Base-by-base conservation (phyloP, 2,888 invertebrate genomes). In the Apoda limacodes region DNA sequence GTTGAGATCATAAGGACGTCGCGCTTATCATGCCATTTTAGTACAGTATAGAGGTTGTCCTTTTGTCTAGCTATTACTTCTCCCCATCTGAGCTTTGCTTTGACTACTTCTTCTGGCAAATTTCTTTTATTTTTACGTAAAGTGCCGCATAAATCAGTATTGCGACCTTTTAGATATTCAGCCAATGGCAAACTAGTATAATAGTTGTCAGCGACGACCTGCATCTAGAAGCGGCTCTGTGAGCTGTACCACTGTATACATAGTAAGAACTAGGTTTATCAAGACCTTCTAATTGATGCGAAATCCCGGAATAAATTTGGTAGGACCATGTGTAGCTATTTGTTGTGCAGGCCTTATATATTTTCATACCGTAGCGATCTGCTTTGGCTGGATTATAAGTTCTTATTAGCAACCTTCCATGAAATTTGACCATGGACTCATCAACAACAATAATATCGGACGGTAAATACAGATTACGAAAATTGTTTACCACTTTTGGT, bases 141-240 rank as follows among this genome's bases (percentile, higher is more conserved):
- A 15, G 42, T 40, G 11, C 45, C 42, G 9, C 42, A 43, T 9
- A 43, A 20, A 22, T 43, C 43, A 17, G 45, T 45, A 11, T 32
- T 37, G 4, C 31, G 42, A 13, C 39, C 29, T 28, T 28, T 28
- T 5, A 33, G 28, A 19, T 25, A 32, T 13, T 4, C 12, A 9
- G 26, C 25, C n/a, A 26, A 15, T 10, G 22, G 32, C 20, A 21
- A 43, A 38, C 25, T 30, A 28, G 17, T 30, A 32, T 35, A 43
- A 31, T 25, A 36, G 35, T 4, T 33, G n/a, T 9, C 14, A 25
- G 13, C 9, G n/a, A n/a, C n/a, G n/a, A n/a, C n/a, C n/a, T n/a
- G n/a, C n/a, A n/a, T n/a, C n/a, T n/a, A n/a, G n/a, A n/a, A n/a
- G n/a, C n/a, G n/a, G n/a, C n/a, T n/a, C n/a, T n/a, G n/a, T n/a